Percentiles rank a stretch among this genome's conserved stretches.
Evolutionary conservation across 2,888 invertebrate species (phyloP).

Genomic region (Ichneumoninae sp.): DNA sequence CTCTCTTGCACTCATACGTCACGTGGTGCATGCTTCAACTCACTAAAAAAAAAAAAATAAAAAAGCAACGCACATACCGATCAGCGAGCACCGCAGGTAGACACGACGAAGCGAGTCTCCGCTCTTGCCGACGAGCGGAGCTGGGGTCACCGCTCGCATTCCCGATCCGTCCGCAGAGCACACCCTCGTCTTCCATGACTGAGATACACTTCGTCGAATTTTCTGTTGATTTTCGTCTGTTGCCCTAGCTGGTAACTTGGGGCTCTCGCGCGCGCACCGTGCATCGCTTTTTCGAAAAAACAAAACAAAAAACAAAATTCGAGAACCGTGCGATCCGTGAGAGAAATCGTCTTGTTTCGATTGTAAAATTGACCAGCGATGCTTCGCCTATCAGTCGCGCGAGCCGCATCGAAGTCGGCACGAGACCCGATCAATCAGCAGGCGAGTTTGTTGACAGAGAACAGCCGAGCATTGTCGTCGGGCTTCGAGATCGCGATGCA

Average conservation of each 20-base stretch:
- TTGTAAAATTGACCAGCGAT: conserved; percentile 38
- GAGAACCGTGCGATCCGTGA: neutral
- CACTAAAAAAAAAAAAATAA: neutral
- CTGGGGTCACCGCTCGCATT: neutral
- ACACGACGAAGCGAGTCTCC: neutral
- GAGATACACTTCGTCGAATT: conserved; percentile 39
- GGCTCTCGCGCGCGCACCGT: neutral
- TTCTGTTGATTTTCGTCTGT: conserved; percentile 42
- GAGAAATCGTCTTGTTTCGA: neutral
- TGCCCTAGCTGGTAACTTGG: conserved; percentile 19
- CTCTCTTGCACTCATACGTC: no score
- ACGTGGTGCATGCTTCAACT: neutral
- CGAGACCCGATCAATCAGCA: conserved; percentile 19
- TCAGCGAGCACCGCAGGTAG: neutral
- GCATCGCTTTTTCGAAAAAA: neutral
- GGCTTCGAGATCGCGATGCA: conserved; percentile 15
- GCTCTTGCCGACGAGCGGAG: conserved; percentile 6
- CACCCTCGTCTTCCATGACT: conserved; percentile 21
- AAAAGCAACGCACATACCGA: neutral
- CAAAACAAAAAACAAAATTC: neutral
- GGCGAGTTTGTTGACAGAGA: conserved; percentile 26
- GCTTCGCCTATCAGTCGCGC: conserved; percentile 28
- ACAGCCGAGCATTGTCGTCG: conserved; percentile 9
- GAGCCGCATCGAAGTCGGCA: conserved; percentile 26
- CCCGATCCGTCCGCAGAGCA: neutral